Evolutionary conservation across 2,113 vertebrate genomes (phyloP).

Genomic region (Prunella fulvescens): DNA sequence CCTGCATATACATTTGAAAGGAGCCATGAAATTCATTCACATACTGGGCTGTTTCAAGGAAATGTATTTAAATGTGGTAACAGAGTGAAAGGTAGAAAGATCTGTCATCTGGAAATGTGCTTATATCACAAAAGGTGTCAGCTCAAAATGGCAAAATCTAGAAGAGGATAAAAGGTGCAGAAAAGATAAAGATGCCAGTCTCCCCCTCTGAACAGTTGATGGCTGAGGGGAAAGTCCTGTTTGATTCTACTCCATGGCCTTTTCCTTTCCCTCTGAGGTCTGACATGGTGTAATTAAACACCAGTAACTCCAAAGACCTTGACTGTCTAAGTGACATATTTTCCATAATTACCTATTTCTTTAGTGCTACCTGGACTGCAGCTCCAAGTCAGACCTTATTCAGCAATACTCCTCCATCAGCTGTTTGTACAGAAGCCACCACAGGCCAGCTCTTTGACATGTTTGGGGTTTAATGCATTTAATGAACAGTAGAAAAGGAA

Average conservation of each 20-base stretch:
- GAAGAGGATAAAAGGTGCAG: not conserved
- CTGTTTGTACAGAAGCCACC: not conserved
- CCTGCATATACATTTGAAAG: not conserved
- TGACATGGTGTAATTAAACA: not conserved
- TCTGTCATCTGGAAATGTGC: not conserved
- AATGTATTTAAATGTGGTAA: not conserved
- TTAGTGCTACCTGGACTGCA: not conserved
- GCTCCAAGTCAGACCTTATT: fast-evolving
- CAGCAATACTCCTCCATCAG: not conserved
- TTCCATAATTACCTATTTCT: not conserved
- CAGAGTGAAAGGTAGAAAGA: not conserved
- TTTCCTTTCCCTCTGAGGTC: not conserved
- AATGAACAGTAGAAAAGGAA: not conserved
- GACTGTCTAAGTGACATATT: not conserved
- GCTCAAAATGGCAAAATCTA: not conserved
- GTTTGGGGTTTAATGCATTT: not conserved
- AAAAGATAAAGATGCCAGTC: not conserved
- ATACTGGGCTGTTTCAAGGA: not conserved
- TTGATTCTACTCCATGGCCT: not conserved
- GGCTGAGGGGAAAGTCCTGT: not conserved
- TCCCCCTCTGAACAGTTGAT: not conserved
- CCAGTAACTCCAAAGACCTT: not conserved
- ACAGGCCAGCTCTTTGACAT: not conserved
- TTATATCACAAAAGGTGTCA: not conserved
- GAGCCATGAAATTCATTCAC: not conserved